A percentile compares a stretch with the other conserved stretches of the same genome.
phyloP scores from a whole-genome alignment of 1,140 invertebrate genomes.

The Batillaria attramentaria region DNA sequence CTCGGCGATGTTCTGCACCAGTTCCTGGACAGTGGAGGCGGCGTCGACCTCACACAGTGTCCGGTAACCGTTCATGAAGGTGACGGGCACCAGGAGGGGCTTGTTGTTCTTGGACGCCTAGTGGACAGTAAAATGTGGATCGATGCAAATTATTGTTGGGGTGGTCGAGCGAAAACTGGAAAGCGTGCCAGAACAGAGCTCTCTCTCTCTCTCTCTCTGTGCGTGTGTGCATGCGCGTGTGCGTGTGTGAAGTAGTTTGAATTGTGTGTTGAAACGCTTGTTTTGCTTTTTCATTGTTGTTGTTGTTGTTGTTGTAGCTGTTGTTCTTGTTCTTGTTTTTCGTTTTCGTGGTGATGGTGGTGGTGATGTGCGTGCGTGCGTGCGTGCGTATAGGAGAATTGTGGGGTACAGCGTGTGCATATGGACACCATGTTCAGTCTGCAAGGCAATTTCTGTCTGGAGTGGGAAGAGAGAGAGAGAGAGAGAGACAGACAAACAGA shows the following conservation, averaged over 20 bases:
- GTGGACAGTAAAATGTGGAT: too few relatives aligned
- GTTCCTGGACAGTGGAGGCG: constrained; percentile 63
- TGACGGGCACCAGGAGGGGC: constrained; percentile 66
- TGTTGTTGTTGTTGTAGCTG: too few relatives aligned
- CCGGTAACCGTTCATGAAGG: constrained; percentile 61
- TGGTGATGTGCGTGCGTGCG: constrained; percentile 1
- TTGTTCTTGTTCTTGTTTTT: too few relatives aligned
- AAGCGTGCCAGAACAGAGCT: not conserved
- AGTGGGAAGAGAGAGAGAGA: too few relatives aligned
- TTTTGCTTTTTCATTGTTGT: too few relatives aligned
- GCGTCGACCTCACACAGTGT: constrained; percentile 63
- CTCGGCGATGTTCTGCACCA: constrained; percentile 57
- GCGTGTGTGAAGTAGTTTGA: not conserved
- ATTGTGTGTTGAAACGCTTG: too few relatives aligned
- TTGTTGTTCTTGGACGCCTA: constrained; percentile 68
- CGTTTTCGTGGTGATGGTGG: too few relatives aligned
- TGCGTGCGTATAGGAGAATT: not conserved
- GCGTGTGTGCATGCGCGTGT: not conserved
- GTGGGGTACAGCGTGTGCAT: not conserved
- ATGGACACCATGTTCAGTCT: not conserved
- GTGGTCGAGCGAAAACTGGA: not conserved
- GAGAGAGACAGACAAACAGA: too few relatives aligned
- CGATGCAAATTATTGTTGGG: not conserved
- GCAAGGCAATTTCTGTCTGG: too few relatives aligned
- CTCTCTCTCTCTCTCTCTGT: not conserved